Percentiles rank a stretch among this genome's conserved stretches.
These are phyloP conservation scores for Prinia subflava DNA, from an alignment of 2,113 vertebrate genomes.

Conservation along the genomic window DNA sequence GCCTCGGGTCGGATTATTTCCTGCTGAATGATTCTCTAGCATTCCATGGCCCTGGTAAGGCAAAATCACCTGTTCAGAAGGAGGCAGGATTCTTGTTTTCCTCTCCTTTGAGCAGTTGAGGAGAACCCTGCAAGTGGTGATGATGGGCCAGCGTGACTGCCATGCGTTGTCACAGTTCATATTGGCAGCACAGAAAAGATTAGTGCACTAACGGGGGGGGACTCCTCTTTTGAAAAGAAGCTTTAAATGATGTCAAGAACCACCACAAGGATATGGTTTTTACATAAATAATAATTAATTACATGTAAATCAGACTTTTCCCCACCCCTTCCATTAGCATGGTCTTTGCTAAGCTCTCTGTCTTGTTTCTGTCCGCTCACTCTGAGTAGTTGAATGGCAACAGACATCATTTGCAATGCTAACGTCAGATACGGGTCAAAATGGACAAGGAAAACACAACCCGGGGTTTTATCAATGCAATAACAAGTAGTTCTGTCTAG, in stretches of 20 bases:
- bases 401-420: conserved; percentile 64
- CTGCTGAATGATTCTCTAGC: background rate
- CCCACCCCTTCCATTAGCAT: conserved; percentile 60
- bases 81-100: background rate
- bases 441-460: conserved; percentile 58
- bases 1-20: background rate
- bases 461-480: conserved; percentile 39
- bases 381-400: conserved; percentile 49
- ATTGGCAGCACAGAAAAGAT: background rate
- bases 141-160: background rate
- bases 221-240: conserved; percentile 47
- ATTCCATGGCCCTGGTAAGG: background rate
- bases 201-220: background rate
- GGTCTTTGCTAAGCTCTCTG: conserved; percentile 41
- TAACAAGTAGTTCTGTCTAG: conserved; percentile 31
- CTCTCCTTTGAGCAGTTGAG: background rate
- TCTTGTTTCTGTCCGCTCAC: conserved; percentile 44
- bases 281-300: conserved; percentile 67
- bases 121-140: background rate
- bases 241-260: conserved; percentile 55
- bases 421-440: conserved; percentile 49
- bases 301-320: conserved; percentile 55
- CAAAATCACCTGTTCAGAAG: background rate
- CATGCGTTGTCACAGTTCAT: background rate
- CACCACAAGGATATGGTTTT: conserved; percentile 50